These are phyloP conservation scores for Dallia pectoralis DNA, from an alignment of 2,797 vertebrate genomes.

Conservation along the genomic window DNA sequence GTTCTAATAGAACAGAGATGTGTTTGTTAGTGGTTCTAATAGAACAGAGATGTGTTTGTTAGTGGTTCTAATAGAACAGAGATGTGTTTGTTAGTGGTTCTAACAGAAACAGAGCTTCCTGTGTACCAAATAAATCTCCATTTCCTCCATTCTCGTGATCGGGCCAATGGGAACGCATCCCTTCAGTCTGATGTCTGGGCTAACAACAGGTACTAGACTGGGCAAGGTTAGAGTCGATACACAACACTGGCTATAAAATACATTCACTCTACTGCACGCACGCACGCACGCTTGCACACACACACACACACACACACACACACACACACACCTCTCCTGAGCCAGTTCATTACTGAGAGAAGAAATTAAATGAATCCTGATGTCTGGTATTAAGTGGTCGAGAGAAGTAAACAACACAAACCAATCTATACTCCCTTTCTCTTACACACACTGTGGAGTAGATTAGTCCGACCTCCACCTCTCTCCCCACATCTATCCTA, in stretches of 20 bases:
- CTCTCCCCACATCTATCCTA: not conserved
- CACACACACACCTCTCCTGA: constrained; percentile 13
- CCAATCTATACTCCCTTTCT: not conserved
- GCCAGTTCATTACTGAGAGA: constrained; percentile 41
- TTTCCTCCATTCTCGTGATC: not conserved
- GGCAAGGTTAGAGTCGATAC: constrained; percentile 52
- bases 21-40: no score
- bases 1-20: no score
- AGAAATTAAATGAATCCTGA: constrained; percentile 43
- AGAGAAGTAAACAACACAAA: constrained; percentile 3
- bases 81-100: constrained; percentile 46
- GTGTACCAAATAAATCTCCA: not conserved
- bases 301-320: constrained; percentile 1
- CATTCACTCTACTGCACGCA: constrained; percentile 47
- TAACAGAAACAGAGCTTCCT: constrained; percentile 58
- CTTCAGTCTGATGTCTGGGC: constrained; percentile 44
- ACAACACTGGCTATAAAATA: constrained; percentile 64
- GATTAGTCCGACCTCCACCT: constrained; percentile 34
- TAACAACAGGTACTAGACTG: constrained; percentile 57
- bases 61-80: not conserved
- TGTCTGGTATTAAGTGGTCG: constrained; percentile 13
- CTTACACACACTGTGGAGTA: constrained; percentile 30
- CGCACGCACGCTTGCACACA: not conserved
- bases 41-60: no score
- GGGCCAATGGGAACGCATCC: not conserved